Evolutionary conservation across 2,888 invertebrate species (phyloP).

Genomic region (Aphrophora alni): DNA sequence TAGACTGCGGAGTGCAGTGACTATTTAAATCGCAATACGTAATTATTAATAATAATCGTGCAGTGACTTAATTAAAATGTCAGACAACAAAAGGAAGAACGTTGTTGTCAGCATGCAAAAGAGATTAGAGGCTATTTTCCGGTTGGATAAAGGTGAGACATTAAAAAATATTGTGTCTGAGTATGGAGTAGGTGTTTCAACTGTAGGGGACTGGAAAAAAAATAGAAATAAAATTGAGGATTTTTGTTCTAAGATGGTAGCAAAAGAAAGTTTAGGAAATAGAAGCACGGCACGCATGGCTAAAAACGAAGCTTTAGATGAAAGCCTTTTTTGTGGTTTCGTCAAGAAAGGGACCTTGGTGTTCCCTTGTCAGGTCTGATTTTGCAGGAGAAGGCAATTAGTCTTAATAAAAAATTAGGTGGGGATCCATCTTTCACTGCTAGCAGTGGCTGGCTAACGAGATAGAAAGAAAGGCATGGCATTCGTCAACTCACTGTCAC

Average conservation of each 20-base stretch:
- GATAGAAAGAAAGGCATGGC: not conserved
- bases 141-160: slow-evolving; percentile 38
- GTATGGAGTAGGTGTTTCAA: slow-evolving; percentile 40
- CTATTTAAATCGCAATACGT: too few species aligned
- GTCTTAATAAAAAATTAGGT: not conserved
- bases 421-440: not conserved
- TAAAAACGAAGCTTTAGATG: too few species aligned
- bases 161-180: slow-evolving; percentile 33
- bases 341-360: too few species aligned
- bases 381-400: not conserved
- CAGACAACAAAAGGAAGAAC: slow-evolving; percentile 20
- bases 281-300: not conserved
- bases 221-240: slow-evolving; percentile 40
- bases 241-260: slow-evolving; percentile 19
- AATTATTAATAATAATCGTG: too few species aligned
- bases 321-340: too few species aligned
- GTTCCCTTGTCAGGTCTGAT: not conserved
- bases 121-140: slow-evolving; percentile 41
- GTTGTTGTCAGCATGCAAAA: slow-evolving; percentile 39
- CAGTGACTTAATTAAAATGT: too few species aligned
- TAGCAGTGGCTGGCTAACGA: not conserved
- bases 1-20: too few species aligned
- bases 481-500: not conserved
- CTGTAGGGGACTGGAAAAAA: slow-evolving; percentile 41
- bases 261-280: not conserved